Evolutionary conservation across 2,797 vertebrate genomes (phyloP), one percentile per base, ranked within the genome.

Genomic region (Notolabrus celidotus): DNA sequence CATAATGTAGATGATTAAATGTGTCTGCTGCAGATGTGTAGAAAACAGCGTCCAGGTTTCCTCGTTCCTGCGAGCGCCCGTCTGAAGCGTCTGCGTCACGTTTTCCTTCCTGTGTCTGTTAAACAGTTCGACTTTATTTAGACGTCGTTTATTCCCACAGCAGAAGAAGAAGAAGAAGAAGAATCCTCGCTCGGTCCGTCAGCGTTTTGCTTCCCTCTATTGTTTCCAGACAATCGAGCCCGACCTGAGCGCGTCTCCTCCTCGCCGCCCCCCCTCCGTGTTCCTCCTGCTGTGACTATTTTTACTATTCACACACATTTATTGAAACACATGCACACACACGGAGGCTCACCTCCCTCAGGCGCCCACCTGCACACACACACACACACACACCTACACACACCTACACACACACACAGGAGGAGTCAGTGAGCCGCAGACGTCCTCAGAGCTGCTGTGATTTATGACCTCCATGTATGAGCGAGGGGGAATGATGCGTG

Each of bases 151-250:
- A 49, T 80, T 81, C 62, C 64, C 59, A 71, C 46, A 59, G 59
- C 59, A 53, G 67, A 74, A 34, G 62, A 64, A 61, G 69, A 41
- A 58, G n/a, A n/a, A n/a, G 60, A 57, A 54, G 67, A 75, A 36
- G 62, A 65, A 59, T 39, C 51, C 73, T 79, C 55, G 0, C 23
- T 73, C 64, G 33, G 58, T 65, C 55, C 38, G 39, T 86, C 79
- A 42, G 46, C 10, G 0, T 60, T 79, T 85, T 62, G 55, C 82
- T 86, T 89, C 86, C 84, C 71, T 49, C 77, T n/a, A 84, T 88
- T 89, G 84, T 89, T 80, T 84, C 70, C 72, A 83, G 72, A 88
- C 86, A 88, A 85, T 88, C 39, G 66, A 65, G 25, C 36, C 29
- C 0, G 56, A 79, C 72, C 75, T 78, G 50, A 56, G 10, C 19